These are phyloP conservation scores for Noctuana brunneofusca DNA, from an alignment of 2,888 invertebrate genomes.

Conservation along the genomic window DNA sequence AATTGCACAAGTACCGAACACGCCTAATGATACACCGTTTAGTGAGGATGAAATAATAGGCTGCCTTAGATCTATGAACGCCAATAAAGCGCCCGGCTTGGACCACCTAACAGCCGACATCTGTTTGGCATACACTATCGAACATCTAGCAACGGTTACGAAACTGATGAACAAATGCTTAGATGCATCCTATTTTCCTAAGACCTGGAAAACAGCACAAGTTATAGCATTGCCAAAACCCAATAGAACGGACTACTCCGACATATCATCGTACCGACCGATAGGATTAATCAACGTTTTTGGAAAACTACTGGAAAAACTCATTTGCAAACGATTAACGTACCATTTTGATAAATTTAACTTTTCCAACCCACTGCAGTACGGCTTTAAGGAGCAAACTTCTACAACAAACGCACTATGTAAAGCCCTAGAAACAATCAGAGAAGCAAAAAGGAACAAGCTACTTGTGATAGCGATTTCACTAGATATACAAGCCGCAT, in stretches of 20 bases:
- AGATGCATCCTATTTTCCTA: not conserved
- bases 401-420: not conserved
- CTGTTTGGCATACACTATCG: not conserved
- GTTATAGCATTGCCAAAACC: not conserved
- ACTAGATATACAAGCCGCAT: not conserved
- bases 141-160: not conserved
- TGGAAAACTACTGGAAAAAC: not conserved
- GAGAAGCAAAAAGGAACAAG: not conserved
- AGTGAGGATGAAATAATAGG: not conserved
- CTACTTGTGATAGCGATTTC: not conserved
- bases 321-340: not conserved
- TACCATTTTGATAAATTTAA: not conserved
- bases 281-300: not conserved
- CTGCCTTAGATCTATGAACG: not conserved
- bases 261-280: not conserved
- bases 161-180: not conserved
- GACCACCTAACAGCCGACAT: not conserved
- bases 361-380: not conserved
- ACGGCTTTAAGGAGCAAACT: not conserved
- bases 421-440: not conserved
- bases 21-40: not conserved
- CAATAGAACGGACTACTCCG: not conserved
- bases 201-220: not conserved
- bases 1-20: not conserved
- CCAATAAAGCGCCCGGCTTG: not conserved